Base-by-base conservation (phyloP, 2,113 vertebrate species). In the Pedionomus torquatus region DNA sequence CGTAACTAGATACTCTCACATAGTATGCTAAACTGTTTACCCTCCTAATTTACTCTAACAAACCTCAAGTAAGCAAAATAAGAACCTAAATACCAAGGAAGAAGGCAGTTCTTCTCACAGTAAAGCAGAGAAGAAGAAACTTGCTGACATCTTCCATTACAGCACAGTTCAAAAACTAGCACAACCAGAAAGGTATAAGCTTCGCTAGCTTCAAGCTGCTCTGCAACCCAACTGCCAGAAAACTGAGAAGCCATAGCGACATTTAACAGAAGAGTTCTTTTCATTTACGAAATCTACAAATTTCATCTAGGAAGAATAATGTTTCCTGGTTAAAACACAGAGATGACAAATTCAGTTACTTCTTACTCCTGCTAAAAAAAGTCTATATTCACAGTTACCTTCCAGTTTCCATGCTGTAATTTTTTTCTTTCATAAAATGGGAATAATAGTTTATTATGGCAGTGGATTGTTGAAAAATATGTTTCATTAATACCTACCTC, bases 241-340 rank as follows among this genome's bases (percentile, higher is more conserved):
- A 65, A 85, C 89, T 94, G 75, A 17, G 33, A 87, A 96, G 91
- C 66, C 84, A 95, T 21, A 79, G 90, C 90, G 93, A 89, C 78
- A 76, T 76, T 91, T 89, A 90, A 87, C 49, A 87, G 77, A 87
- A 70, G 30, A 69, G 63, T 54, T 25, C n/a, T 91, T 82, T 74
- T 57, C 76, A 95, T 81, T 84, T 89, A 77, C 57, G 49, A 91
- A 87, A 84, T 91, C 58, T 87, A 74, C 31, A 21, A 63, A 90
- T 91, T 83, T 83, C 70, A 81, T 57, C 72, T 35, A 78, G 55
- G 60, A 92, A 84, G 46, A 91, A 70, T 58, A 81, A 66, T 0
- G 11, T 52, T 35, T 70, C 65, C 71, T 82, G 39, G 43, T 82
- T 89, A 81, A 87, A 94, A 84, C 11, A 84, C 30, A 84, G 51